phyloP scores from a whole-genome alignment of 2,888 invertebrate genomes.

The Myathropa florea region DNA sequence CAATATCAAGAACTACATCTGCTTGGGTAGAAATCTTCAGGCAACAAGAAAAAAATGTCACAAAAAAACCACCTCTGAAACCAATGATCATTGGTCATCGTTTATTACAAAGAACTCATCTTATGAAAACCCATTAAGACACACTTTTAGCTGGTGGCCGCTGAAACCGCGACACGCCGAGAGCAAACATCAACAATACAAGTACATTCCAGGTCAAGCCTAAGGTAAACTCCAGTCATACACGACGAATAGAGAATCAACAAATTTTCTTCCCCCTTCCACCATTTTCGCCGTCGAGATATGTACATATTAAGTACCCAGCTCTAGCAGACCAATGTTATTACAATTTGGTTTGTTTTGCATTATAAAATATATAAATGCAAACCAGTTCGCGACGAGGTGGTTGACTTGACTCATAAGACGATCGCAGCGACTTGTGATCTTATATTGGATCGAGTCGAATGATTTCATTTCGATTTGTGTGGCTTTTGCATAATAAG shows the following conservation, averaged over 20 bases:
- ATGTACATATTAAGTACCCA: constrained; percentile 38
- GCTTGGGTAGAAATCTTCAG: not conserved
- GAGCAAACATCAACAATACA: constrained; percentile 17
- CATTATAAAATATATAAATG: constrained; percentile 37
- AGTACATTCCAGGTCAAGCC: constrained; percentile 55
- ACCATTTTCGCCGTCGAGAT: constrained; percentile 23
- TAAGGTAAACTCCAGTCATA: constrained; percentile 48
- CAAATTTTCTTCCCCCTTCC: constrained; percentile 14
- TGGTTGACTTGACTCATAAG: constrained; percentile 54
- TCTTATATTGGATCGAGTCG: constrained; percentile 30
- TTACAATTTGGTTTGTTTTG: constrained; percentile 59
- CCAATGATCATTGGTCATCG: constrained; percentile 31
- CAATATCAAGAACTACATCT: not conserved
- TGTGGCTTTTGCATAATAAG: constrained; percentile 57
- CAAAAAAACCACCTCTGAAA: constrained; percentile 9
- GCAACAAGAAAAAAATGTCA: constrained; percentile 10
- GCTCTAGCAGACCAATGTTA: constrained; percentile 24
- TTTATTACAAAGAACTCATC: constrained; percentile 27
- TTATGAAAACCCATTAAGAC: constrained; percentile 45
- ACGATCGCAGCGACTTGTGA: constrained; percentile 38
- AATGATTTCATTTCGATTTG: constrained; percentile 48
- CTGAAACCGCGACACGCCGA: not conserved
- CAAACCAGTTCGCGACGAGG: constrained; percentile 55
- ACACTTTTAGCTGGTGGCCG: constrained; percentile 31
- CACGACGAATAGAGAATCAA: constrained; percentile 11